Evolutionary conservation across 2,888 invertebrate species (phyloP).

Genomic region (Diplazon laetatorius): DNA sequence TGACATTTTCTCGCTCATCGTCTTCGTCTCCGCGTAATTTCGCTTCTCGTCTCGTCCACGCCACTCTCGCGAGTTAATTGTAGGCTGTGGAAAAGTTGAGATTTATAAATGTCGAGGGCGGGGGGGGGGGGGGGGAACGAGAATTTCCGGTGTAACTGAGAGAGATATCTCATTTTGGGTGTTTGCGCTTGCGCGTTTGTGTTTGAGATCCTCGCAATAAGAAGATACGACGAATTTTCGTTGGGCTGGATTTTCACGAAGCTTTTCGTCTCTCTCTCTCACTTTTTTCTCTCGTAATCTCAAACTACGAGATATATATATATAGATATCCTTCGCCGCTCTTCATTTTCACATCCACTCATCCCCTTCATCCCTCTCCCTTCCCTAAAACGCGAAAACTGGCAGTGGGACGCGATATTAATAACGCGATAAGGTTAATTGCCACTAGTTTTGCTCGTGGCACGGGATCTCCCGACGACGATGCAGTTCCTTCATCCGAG

Average conservation of each 20-base stretch:
- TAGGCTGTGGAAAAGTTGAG: too few relatives aligned
- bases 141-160: slow-evolving; percentile 6
- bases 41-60: slow-evolving; percentile 14
- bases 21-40: slow-evolving; percentile 9
- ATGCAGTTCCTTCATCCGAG: slow-evolving; percentile 6
- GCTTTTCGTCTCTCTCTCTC: too few relatives aligned
- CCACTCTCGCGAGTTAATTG: neutral
- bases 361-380: too few relatives aligned
- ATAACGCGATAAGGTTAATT: slow-evolving; percentile 74
- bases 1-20: slow-evolving; percentile 19
- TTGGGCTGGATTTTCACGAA: neutral
- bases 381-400: slow-evolving; percentile 39
- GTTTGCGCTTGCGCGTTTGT: too few relatives aligned
- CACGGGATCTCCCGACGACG: neutral
- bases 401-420: slow-evolving; percentile 68
- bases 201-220: slow-evolving; percentile 18
- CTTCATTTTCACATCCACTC: too few relatives aligned
- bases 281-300: too few relatives aligned
- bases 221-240: slow-evolving; percentile 26
- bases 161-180: neutral
- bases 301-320: too few relatives aligned
- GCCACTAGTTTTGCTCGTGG: slow-evolving; percentile 55
- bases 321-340: too few relatives aligned
- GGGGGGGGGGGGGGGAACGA: slow-evolving; percentile 28
- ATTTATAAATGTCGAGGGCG: too few relatives aligned